phyloP scores from a whole-genome alignment of 2,888 invertebrate species.

The Plagodis dolabraria region DNA sequence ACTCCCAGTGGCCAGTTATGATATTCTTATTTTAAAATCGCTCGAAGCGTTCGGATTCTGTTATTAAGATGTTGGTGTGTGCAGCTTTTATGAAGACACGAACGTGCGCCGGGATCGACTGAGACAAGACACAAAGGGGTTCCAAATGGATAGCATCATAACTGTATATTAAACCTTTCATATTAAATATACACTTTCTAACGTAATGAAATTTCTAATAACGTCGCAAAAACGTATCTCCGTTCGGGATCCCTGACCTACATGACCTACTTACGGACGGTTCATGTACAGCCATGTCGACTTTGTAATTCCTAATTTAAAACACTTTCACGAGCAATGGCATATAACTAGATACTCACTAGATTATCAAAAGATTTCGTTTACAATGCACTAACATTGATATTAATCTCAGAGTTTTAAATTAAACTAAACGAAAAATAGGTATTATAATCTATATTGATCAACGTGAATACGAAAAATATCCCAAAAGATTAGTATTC shows the following conservation, averaged over 20 bases:
- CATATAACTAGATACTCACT: too few relatives aligned
- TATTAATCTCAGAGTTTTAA: not conserved
- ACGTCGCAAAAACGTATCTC: slow-evolving; percentile 50
- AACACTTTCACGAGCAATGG: slow-evolving; percentile 6
- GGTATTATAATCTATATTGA: too few relatives aligned
- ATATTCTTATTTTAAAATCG: slow-evolving; percentile 83
- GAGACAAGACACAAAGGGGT: slow-evolving; percentile 61
- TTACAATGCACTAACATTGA: slow-evolving; percentile 1
- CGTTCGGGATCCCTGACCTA: slow-evolving; percentile 61
- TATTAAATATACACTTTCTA: slow-evolving; percentile 39
- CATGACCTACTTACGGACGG: slow-evolving; percentile 55
- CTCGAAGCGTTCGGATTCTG: slow-evolving; percentile 81
- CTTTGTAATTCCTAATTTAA: slow-evolving; percentile 48
- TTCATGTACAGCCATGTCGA: slow-evolving; percentile 33
- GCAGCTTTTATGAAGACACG: slow-evolving; percentile 68
- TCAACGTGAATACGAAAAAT: too few relatives aligned
- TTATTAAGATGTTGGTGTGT: slow-evolving; percentile 81
- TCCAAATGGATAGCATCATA: slow-evolving; percentile 39
- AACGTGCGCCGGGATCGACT: slow-evolving; percentile 57
- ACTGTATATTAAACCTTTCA: slow-evolving; percentile 44
- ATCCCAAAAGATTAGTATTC: slow-evolving; percentile 19
- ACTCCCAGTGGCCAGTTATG: slow-evolving; percentile 78
- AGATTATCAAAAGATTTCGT: not conserved
- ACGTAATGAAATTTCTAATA: slow-evolving; percentile 57
- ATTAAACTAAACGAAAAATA: too few relatives aligned